Evolutionary conservation across 2,797 vertebrate genomes (phyloP).

Genomic region (Microctenopoma lineatum): DNA sequence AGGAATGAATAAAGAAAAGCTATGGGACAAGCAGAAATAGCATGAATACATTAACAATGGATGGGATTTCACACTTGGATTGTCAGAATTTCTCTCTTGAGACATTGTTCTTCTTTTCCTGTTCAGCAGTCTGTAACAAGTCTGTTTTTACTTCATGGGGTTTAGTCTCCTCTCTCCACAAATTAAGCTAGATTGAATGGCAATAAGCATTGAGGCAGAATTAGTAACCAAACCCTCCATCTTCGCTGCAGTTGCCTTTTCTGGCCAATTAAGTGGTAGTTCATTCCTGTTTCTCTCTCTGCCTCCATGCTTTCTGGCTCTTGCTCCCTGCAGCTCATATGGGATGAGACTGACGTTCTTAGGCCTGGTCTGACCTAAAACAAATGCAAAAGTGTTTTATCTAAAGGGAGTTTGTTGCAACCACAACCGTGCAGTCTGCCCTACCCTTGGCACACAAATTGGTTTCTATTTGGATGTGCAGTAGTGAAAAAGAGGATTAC

Average conservation of each 20-base stretch:
- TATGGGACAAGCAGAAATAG: slow-evolving; percentile 14
- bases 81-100: slow-evolving; percentile 26
- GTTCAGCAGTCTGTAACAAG: slow-evolving; percentile 48
- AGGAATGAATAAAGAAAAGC: slow-evolving; percentile 16
- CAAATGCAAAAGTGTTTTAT: slow-evolving; percentile 64
- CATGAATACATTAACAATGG: slow-evolving; percentile 19
- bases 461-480: slow-evolving; percentile 35
- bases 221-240: slow-evolving; percentile 52
- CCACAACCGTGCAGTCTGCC: slow-evolving; percentile 9
- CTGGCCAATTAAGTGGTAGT: slow-evolving; percentile 60
- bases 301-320: slow-evolving; percentile 38
- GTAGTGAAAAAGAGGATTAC: slow-evolving; percentile 25
- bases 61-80: slow-evolving; percentile 28
- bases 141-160: slow-evolving; percentile 35
- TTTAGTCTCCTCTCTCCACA: slow-evolving; percentile 32
- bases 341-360: slow-evolving; percentile 57
- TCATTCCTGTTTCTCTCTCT: slow-evolving; percentile 13
- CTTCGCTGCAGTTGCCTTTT: slow-evolving; percentile 34
- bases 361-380: slow-evolving; percentile 34
- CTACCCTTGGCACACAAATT: slow-evolving; percentile 15
- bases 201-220: slow-evolving; percentile 42
- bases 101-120: slow-evolving; percentile 36
- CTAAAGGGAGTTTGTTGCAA: slow-evolving; percentile 61
- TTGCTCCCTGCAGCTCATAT: slow-evolving; percentile 51
- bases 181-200: slow-evolving; percentile 49